These are phyloP conservation scores for Listrodromus nycthemerus DNA, from an alignment of 2,888 invertebrate species.

Conservation along the genomic window DNA sequence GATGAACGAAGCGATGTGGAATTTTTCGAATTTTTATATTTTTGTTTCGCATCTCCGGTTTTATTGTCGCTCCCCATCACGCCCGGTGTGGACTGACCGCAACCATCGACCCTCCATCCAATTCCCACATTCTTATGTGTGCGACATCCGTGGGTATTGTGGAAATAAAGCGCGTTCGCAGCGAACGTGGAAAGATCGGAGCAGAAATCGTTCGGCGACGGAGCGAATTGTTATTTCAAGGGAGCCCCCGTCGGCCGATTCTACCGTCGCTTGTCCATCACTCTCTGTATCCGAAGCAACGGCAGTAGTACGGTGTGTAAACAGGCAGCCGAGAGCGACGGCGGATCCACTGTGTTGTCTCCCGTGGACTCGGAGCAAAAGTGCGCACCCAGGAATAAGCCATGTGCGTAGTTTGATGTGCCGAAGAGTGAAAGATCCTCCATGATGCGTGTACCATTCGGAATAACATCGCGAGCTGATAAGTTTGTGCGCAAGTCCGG, in stretches of 20 bases:
- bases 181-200: conserved; percentile 64
- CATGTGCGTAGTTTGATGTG: not conserved
- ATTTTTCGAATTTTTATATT: not conserved
- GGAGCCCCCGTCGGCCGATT: conserved; percentile 73
- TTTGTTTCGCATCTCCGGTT: not conserved
- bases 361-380: conserved; percentile 26
- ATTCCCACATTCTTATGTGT: not conserved
- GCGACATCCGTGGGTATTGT: not conserved
- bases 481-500: conserved; percentile 36
- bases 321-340: conserved; percentile 74
- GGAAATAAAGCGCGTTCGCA: not conserved
- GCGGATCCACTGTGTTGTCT: conserved; percentile 27
- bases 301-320: conserved; percentile 76
- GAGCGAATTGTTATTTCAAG: conserved; percentile 81
- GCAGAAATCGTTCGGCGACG: conserved; percentile 67
- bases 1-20: too few species aligned
- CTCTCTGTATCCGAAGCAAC: conserved; percentile 50
- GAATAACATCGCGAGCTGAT: conserved; percentile 34
- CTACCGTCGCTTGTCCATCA: conserved; percentile 75
- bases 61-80: not conserved
- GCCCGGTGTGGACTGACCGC: not conserved
- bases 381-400: conserved; percentile 14
- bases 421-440: conserved; percentile 15
- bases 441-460: conserved; percentile 15
- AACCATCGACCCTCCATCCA: not conserved